Base-by-base conservation (phyloP, 2,797 vertebrate species). In the Hippopotamyrus pictus region DNA sequence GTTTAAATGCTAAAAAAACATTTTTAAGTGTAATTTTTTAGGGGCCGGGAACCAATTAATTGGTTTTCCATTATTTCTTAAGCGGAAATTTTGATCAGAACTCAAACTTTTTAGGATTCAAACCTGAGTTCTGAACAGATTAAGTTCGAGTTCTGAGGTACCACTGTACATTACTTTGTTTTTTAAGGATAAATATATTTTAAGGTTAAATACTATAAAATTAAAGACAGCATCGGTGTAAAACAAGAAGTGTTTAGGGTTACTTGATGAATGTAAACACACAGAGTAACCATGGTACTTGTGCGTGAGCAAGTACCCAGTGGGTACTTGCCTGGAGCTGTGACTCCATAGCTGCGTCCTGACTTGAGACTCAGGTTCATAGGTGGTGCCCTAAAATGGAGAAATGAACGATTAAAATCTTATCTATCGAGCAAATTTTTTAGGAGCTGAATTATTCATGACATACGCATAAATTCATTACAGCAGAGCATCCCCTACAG, bases 281-380 rank as follows among this genome's bases (percentile, higher is more conserved):
- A 76, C 69, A 76, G 5, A 41, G 29, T 41, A 76, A 19, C 37
- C 37, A 22, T 7, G 9, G 57, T 59, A 59, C 57, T n/a, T 57
- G 19, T 57, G 19, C 5, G 1, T 57, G 54, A 57, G 17, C 59
- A 3, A 65, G 8, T 65, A 53, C 25, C 62, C 62, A 65, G 62
- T 1, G 25, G 41, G 46, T 79, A 73, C 90, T 90, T 94, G 95
- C 94, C 93, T 94, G 95, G 91, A 91, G 92, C 93, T 76, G 94
- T 89, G 44, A 93, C 92, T 90, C 93, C 93, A 88, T 95, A 96
- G 89, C 94, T 92, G 91, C 94, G 93, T 84, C 93, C 93, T 29
- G 92, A 94, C 94, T 96, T 96, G 91, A 94, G 92, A 91, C 92
- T 96, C 86, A 95, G 93, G 92, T 95, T 95, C 94, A 95, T 95